Base-by-base conservation (phyloP, 2,888 invertebrate species). In the Macaria liturata region DNA sequence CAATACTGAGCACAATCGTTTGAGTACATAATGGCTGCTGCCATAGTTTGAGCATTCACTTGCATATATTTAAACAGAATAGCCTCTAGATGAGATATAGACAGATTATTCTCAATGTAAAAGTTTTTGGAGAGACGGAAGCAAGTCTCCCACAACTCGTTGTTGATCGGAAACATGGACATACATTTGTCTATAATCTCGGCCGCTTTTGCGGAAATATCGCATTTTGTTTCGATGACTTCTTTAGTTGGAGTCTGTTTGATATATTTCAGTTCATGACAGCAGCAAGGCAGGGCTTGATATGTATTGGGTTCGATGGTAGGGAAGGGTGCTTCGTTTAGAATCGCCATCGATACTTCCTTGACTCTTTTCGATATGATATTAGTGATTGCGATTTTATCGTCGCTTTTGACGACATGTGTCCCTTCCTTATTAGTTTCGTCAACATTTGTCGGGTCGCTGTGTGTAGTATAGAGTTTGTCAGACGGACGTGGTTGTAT, bases 31-130 rank as follows among this genome's bases (percentile, higher is more conserved):
- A 92, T 81, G 3, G 92, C 91, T 0, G 86, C 85, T 1, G 90
- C 90, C 89, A 91, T 88, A 0, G 89, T 84, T 1, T 83, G 79
- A 0, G 88, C 84, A 54, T 91, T 80, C 0, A 87, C 84, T 59
- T 92, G 87, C 86, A 94, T 92, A 56, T 93, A 92, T 61, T 94
- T 93, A 9, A 91, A 76, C 54, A 94, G 81, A 3, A 94, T 86
- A 3, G 78, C 80, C 75, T 94, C 94, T 61, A 94, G 79, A 53
- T 88, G 90, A 7, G 85, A 78, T 58, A 94, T 85, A 9, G 76
- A 78, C 61, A 91, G 71, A 62, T 83, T 69, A 62, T 91, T 89
- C 6, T 86, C 81, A 42, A 91, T 62, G 64, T 81, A 91, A 67
- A 83, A 91, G 66, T 89, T 78, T 63, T 88, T 91, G 0, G 90